Base-by-base conservation (phyloP, 2,888 invertebrate species). In the Drosophila subsilvestris region DNA sequence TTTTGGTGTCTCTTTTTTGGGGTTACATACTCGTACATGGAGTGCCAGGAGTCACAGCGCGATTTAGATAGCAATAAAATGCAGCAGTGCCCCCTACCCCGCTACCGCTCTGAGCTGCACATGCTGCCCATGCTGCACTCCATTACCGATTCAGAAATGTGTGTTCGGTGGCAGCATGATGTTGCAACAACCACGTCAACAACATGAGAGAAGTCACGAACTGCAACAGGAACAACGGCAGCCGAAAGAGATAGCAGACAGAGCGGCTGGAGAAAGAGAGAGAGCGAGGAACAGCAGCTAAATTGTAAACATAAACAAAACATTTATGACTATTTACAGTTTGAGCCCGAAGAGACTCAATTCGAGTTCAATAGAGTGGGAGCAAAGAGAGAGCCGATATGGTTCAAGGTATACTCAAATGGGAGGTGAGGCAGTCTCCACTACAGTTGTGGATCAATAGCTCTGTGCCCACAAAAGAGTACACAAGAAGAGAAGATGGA, bases 251-350 rank as follows among this genome's bases (percentile, higher is more conserved):
- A 71, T 47, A 47, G 74, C 71, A 82, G 66, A 66, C 68, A 53
- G 20, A 50, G 18, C 50, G 42, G 42, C 42, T 17, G 29, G 48
- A 9, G 17, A 42, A 25, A 32, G 18, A 45, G n/a, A 63, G 37
- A 67, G 42, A 54, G 14, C 67, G 79, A 72, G 68, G 76, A 79
- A 70, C 80, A 83, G 78, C 77, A 84, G 81, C 84, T 84, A 84
- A 81, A 85, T 76, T 80, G 80, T 80, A 82, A 82, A 85, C 85
- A 86, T 85, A 87, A 86, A 86, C 85, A 86, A 85, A 85, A 82
- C 85, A 87, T 86, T 86, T 86, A 86, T 86, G 85, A 86, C 82
- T 85, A 84, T 85, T 86, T 80, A 85, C 85, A 84, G 86, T 86
- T 56, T 86, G 80, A 82, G 73, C 71, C 63, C 60, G 68, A 37